Base-by-base conservation (phyloP, 2,888 invertebrate genomes). In the Caenorhabditis zanzibari region DNA sequence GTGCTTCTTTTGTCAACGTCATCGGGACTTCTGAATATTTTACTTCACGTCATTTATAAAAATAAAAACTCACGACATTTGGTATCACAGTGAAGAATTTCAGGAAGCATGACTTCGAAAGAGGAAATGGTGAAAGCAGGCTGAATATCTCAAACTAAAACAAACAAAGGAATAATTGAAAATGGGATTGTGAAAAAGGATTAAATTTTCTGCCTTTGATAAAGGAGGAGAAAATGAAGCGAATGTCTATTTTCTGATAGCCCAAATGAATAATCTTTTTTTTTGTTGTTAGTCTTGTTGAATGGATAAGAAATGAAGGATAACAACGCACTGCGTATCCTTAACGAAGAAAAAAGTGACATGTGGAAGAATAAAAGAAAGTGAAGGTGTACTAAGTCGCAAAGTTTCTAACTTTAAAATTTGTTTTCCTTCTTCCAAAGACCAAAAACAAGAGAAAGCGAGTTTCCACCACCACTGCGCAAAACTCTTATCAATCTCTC, bases 201-300 rank as follows among this genome's bases (percentile, higher is more conserved):
- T 64, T 64, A 47, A 24, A 14, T 41, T 63, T 44, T n/a, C n/a
- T 44, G 10, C 41, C 41, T 4, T 2, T 44, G 44, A 38, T 61
- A 22, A 5, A 63, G 28, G 24, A n/a, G 38, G 12, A 38, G 38
- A 64, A 24, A 10, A 47, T 32, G 14, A 68, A 49, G 14, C 52
- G 41, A 52, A 41, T 61, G 24, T 61, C 38, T 41, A 22, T 41
- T 61, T 61, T 41, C 41, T 61, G 61, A 41, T 35, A 56, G 26
- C 54, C 54, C 19, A 54, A 58, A 56, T 58, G 58, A 58, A 59
- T 59, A 59, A 59, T 59, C 59, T 19, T 16, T 59, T 59, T 35
- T 59, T 58, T n/a, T 32, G 32, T 16, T 44, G 32, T n/a, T n/a
- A 7, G 28, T 32, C 35, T 35, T 19, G 7, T 7, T 35, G 26